Base-by-base conservation (phyloP, 2,113 vertebrate species). In the Sylvia atricapilla region DNA sequence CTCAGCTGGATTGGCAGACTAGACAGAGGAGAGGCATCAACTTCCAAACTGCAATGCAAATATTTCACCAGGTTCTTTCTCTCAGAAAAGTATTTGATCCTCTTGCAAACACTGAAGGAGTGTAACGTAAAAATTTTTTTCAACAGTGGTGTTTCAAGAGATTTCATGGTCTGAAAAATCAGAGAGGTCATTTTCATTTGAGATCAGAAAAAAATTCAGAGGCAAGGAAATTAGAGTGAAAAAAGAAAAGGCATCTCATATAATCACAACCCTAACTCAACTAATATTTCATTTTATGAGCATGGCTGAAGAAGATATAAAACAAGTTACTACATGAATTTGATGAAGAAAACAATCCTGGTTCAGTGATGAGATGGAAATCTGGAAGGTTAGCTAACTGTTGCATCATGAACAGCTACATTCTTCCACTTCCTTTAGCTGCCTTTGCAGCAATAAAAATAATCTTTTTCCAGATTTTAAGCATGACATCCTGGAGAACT, bases 381-480 rank as follows among this genome's bases (percentile, higher is more conserved):
- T 74, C 22, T 49, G 85, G 19, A 89, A 92, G 75, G 47, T 6
- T 77, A 50, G 58, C 62, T 86, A 92, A 95, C 50, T 53, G 79
- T 89, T 94, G 67, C 83, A 82, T 88, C 93, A 87, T 24, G 87
- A 96, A 79, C 73, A 78, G 33, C 64, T 72, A 68, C 90, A 93
- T 92, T 89, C 91, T 80, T 88, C 94, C 72, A 78, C 72, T 56
- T 68, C 58, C 39, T 75, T 69, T 90, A 94, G 89, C 81, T 94
- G 58, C 66, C 84, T 95, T 97, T 97, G 86, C 84, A 79, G 79
- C 77, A 97, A 97, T 77, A 91, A 97, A 97, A 97, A 88, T 66
- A 83, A 98, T 97, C 87, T 92, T 75, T 44, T 94, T 97, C 94
- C 84, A 97, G 64, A 94, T 96, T 95, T 96, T 37, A 82, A 96